Evolutionary conservation across 2,113 vertebrate species (phyloP), one percentile per base, ranked within the genome.

Genomic region (Rhipidura dahli): DNA sequence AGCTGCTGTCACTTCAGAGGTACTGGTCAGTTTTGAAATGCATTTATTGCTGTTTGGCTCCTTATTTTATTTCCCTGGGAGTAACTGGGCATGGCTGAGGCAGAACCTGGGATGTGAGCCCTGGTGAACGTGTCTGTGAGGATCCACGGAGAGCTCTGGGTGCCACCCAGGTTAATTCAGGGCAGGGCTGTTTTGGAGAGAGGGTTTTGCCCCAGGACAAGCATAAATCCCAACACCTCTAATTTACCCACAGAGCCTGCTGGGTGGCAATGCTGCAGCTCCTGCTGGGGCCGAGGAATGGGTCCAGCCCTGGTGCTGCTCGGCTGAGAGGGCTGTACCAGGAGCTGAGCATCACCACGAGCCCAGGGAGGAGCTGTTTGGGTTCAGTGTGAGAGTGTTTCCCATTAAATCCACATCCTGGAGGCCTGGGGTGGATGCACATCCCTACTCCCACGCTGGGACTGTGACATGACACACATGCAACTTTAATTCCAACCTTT

Each of bases 11-110:
- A 84, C 54, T 96, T 98, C 91, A 13, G 92, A 96, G 97, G 94
- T 90, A 82, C 69, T 65, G 95, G 90, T 94, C 96, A 94, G 98
- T 97, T 98, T 97, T 97, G 94, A 98, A 93, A 97, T 57, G 89
- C 89, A 57, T 35, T 65, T 70, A 57, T 72, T 68, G 45, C 35
- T 44, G 45, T 84, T 95, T 93, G 83, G 70, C 53, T 83, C 76
- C 57, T 40, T 33, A 27, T 69, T 87, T 61, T 4, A 6, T n/a
- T 37, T 72, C 70, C 33, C 75, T 49, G 30, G 54, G 88, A 66
- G 21, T 61, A 86, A 75, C 33, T 6, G 10, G 72, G 64, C 75
- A 15, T 4, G 60, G 11, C 2, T 5, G 28, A 88, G 69, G 20
- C 89, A 37, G 28, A 28, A 6, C 2, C 1, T 15, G 1, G 1